Evolutionary conservation across 2,888 invertebrate genomes (phyloP).

Genomic region (Odontocerum albicorne): DNA sequence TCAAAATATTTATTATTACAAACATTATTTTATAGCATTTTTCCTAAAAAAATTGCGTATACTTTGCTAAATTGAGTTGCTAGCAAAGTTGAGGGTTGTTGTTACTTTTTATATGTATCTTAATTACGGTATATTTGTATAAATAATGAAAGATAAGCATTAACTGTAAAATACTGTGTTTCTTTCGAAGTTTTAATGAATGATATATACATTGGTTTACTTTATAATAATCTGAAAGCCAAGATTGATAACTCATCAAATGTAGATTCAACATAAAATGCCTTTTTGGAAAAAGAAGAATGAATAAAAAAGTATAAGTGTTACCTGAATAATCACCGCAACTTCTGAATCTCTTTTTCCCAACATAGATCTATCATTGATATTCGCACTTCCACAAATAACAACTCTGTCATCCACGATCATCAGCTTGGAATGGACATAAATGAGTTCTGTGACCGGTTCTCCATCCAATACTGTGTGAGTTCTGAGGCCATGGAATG

Average conservation of each 20-base stretch:
- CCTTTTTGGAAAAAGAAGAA: neutral
- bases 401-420: slow-evolving; percentile 90
- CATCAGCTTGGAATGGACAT: slow-evolving; percentile 96
- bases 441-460: slow-evolving; percentile 90
- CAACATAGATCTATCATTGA: slow-evolving; percentile 94
- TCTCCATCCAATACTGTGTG: slow-evolving; percentile 77
- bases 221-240: too few relatives aligned
- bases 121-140: neutral
- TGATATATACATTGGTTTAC: too few relatives aligned
- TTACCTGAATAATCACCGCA: slow-evolving; percentile 82
- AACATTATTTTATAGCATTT: too few relatives aligned
- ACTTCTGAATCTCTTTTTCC: slow-evolving; percentile 95
- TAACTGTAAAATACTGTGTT: too few relatives aligned
- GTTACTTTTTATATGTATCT: too few relatives aligned
- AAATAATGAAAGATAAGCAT: neutral
- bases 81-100: too few relatives aligned
- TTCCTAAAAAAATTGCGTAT: too few relatives aligned
- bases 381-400: slow-evolving; percentile 97
- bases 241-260: neutral
- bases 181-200: too few relatives aligned
- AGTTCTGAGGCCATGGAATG: slow-evolving; percentile 87
- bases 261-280: neutral
- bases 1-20: too few relatives aligned
- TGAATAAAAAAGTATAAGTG: neutral
- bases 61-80: too few relatives aligned